These are phyloP conservation scores for Propsilocerus akamusi DNA, from an alignment of 1,140 invertebrate genomes.

Conservation along the genomic window DNA sequence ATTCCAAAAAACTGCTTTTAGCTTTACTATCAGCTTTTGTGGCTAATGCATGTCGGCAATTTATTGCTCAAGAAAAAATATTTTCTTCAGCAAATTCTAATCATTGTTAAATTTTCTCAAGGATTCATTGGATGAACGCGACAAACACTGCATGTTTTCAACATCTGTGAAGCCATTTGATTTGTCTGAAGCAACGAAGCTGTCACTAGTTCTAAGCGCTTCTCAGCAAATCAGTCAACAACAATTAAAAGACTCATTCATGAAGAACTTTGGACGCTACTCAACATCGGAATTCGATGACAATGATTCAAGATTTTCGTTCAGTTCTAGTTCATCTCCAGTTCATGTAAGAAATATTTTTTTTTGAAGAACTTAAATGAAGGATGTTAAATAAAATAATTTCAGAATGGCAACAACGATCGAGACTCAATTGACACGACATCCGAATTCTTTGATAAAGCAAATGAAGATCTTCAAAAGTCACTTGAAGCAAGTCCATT, in stretches of 20 bases:
- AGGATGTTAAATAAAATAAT: not conserved
- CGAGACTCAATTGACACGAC: not conserved
- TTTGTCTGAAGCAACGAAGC: constrained; percentile 21
- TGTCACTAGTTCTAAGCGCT: constrained; percentile 11
- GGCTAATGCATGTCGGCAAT: too few relatives aligned
- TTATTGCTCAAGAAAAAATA: too few relatives aligned
- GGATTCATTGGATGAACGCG: constrained; percentile 21
- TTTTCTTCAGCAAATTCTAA: not conserved
- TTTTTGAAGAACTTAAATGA: not conserved
- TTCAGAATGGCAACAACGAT: not conserved
- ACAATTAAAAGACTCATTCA: not conserved
- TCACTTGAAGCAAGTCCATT: constrained; percentile 9
- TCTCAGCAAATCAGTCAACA: not conserved
- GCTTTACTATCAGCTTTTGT: too few relatives aligned
- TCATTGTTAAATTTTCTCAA: constrained; percentile 8
- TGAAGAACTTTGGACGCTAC: not conserved
- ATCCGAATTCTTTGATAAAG: not conserved
- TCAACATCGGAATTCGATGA: constrained; percentile 23
- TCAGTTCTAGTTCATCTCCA: constrained; percentile 50
- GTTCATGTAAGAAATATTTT: constrained; percentile 29
- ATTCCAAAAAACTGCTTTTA: too few relatives aligned
- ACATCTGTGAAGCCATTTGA: constrained; percentile 25
- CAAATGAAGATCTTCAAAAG: constrained; percentile 1
- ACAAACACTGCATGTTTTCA: constrained; percentile 18
- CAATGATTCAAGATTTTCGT: constrained; percentile 50